Evolutionary conservation across 2,797 vertebrate species (phyloP), one percentile per base, ranked within the genome.

Genomic region (Parauchenoglanis ngamensis): DNA sequence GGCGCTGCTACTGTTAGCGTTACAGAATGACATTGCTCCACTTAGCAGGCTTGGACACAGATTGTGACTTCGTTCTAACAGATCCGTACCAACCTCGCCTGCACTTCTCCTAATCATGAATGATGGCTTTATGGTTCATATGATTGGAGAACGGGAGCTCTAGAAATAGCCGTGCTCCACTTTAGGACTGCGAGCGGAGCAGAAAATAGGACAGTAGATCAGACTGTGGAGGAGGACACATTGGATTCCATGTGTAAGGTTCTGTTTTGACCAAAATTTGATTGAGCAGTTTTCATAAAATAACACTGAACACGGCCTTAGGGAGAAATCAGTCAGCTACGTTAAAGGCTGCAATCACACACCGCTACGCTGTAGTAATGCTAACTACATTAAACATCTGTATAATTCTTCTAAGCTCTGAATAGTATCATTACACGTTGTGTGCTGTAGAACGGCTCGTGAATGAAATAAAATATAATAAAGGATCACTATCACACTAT

Each of bases 141-240:
- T 19, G 65, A 75, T 59, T 61, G 70, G 72, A 81, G 85, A n/a
- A 72, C 44, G 87, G 78, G 85, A 87, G 85, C 85, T 93, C 91
- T 92, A 92, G 93, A 93, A 95, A 95, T 94, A 93, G 92, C 92
- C 86, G 85, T 88, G 91, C 91, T 91, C 92, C 88, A 91, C 68
- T 92, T 94, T 93, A 91, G 93, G 79, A 88, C 90, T 72, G 76
- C 80, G 70, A 89, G 35, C 12, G 1, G 87, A 87, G 89, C 89
- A 90, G 87, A 17, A 12, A 86, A 79, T 83, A 87, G 92, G 91
- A 90, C 88, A 88, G 89, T 88, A 77, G 82, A 91, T 89, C 77
- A 40, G 52, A 84, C 73, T 87, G n/a, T 40, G 80, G 87, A 89
- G 83, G 85, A 87, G 85, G n/a, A 52, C 8, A 67, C 63, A 8